phyloP scores from a whole-genome alignment of 53 echinoderm and acorn worm species.

The Echinometra lucunter region DNA sequence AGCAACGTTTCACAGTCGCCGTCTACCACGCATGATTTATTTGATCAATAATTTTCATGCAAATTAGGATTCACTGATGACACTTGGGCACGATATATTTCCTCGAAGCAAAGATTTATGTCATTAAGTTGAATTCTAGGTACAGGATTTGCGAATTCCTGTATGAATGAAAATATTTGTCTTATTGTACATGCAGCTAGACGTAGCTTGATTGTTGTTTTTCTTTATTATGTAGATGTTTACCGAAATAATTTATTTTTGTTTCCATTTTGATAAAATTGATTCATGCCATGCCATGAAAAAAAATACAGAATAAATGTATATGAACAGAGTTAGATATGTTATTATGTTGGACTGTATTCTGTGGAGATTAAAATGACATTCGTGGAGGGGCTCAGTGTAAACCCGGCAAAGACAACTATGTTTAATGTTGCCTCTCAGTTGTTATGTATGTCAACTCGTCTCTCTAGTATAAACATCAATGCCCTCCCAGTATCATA shows the following conservation, averaged over 20 bases:
- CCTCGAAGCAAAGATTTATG: conserved; percentile 48
- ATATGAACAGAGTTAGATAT: no score
- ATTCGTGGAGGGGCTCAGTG: background rate
- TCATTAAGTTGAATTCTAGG: background rate
- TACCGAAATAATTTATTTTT: background rate
- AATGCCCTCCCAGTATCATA: background rate
- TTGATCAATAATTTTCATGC: conserved; percentile 45
- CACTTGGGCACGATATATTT: background rate
- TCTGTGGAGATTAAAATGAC: background rate
- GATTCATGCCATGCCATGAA: background rate
- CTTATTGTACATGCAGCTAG: background rate
- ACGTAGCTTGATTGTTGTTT: background rate
- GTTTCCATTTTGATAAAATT: no score
- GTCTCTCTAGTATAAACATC: background rate
- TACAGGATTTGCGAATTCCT: background rate
- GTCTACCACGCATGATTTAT: conserved; percentile 9
- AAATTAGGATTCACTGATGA: conserved; percentile 18
- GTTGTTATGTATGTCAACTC: conserved; percentile 3
- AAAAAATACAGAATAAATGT: background rate
- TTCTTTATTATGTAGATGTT: background rate
- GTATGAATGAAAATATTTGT: background rate
- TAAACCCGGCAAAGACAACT: background rate
- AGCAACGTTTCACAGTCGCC: background rate
- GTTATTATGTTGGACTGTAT: background rate
- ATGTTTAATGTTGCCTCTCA: background rate